A percentile compares a stretch with the other conserved stretches of the same genome.
These are phyloP conservation scores for Ennomos fuscantarius DNA, from an alignment of 2,888 invertebrate genomes.

Conservation along the genomic window DNA sequence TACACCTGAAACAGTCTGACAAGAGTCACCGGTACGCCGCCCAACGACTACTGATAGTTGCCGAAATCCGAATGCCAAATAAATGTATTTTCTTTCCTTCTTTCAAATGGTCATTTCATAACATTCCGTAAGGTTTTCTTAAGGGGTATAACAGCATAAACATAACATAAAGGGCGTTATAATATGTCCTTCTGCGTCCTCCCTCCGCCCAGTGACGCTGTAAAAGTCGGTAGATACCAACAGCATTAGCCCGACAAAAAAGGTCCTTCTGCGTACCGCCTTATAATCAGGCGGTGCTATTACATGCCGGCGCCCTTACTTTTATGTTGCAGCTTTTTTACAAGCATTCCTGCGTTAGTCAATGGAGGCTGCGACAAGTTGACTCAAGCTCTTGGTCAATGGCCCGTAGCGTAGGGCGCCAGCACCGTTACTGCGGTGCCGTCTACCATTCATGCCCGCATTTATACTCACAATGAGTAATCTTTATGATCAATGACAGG, in stretches of 20 bases:
- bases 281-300: too few species aligned
- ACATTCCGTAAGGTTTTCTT: constrained; percentile 28
- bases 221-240: too few species aligned
- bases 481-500: not conserved
- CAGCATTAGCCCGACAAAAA: too few species aligned
- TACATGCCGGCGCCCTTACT: not conserved
- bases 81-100: too few species aligned
- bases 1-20: too few species aligned
- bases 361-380: constrained; percentile 39
- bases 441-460: too few species aligned
- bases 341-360: constrained; percentile 45
- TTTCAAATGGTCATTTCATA: constrained; percentile 16
- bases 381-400: constrained; percentile 22
- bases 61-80: too few species aligned
- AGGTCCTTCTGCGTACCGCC: too few species aligned
- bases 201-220: too few species aligned
- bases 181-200: too few species aligned
- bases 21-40: not conserved
- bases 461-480: not conserved
- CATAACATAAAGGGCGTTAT: too few species aligned
- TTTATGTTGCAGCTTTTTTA: constrained; percentile 27
- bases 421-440: constrained; percentile 16
- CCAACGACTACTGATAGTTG: constrained; percentile 22
- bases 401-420: constrained; percentile 17
- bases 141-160: constrained; percentile 21